Evolutionary conservation across 2,888 invertebrate species (phyloP).

Genomic region (Ligdia adustata): DNA sequence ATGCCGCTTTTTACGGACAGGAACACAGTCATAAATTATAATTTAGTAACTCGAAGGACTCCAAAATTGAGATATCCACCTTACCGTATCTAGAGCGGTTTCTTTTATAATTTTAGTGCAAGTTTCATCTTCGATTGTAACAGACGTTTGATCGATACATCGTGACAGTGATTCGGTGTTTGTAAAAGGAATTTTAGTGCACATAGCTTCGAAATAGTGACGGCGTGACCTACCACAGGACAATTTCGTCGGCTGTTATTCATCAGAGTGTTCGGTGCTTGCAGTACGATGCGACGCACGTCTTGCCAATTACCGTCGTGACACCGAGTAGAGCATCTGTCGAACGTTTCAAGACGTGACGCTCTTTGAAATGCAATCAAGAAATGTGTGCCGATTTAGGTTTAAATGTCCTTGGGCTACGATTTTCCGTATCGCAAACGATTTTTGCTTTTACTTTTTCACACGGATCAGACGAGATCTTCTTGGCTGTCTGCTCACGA

Average conservation of each 20-base stretch:
- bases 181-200: constrained; percentile 50
- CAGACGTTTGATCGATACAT: constrained; percentile 56
- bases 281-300: constrained; percentile 67
- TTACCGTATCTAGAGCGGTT: constrained; percentile 64
- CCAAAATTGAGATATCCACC: constrained; percentile 79
- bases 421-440: constrained; percentile 5
- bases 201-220: constrained; percentile 52
- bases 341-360: constrained; percentile 30
- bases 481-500: constrained; percentile 72
- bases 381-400: constrained; percentile 15
- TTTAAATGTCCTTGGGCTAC: constrained; percentile 10
- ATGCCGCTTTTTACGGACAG: constrained; percentile 70
- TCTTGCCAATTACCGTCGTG: constrained; percentile 66
- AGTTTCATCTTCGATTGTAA: constrained; percentile 54
- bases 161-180: constrained; percentile 32
- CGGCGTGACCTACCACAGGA: constrained; percentile 71
- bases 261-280: constrained; percentile 58
- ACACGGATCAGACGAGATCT: constrained; percentile 72
- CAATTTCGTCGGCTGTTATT: constrained; percentile 56
- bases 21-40: constrained; percentile 79
- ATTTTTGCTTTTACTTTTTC: constrained; percentile 63
- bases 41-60: constrained; percentile 65
- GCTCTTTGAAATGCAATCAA: constrained; percentile 27
- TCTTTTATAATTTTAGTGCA: constrained; percentile 70
- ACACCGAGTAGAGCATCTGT: constrained; percentile 36